Evolutionary conservation across 2,113 vertebrate genomes (phyloP), one percentile per base, ranked within the genome.

Genomic region (Spea bombifrons): DNA sequence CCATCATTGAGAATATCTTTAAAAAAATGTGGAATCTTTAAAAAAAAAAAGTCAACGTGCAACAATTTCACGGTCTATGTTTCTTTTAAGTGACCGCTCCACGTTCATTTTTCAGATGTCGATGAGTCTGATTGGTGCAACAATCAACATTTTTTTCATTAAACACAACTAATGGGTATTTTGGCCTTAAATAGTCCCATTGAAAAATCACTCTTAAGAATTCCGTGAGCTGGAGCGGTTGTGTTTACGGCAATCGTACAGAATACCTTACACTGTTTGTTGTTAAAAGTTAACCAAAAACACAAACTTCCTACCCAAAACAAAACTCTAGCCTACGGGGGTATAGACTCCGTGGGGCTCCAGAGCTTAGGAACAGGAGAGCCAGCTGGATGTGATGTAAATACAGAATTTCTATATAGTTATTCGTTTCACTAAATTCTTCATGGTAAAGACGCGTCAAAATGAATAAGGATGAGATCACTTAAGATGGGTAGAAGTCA

Each of bases 241-340:
- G 50, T 72, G 69, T 78, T 78, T 71, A 71, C 72, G 64, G 69
- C 69, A 72, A 69, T 65, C 76, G 72, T 72, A 9, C 13, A 55
- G 69, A 71, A 46, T 71, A 72, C 57, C 43, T 43, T 8, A 66
- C 68, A 17, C 13, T 79, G 77, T 79, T 79, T 79, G 77, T 79
- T 79, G 77, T 79, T 66, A 79, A 79, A 50, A 66, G 48, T 53
- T 66, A 47, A 73, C 77, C 30, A 45, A 79, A 73, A 79, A 79
- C 77, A 79, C 59, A 79, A 79, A 79, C 77, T 79, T 79, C 77
- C 77, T 79, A 70, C 48, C 61, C 70, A 79, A 73, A 79, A 79
- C 77, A 79, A 30, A 73, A 79, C 49, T 66, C 15, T 9, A 73
- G 50, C 61, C 77, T 70, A 59, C 63, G 30, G 77, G 30, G 77